A percentile compares a stretch with the other conserved stretches of the same genome.
Conservation (phyloP, 2,113 vertebrate genomes). For the Plecotus auritus region DNA sequence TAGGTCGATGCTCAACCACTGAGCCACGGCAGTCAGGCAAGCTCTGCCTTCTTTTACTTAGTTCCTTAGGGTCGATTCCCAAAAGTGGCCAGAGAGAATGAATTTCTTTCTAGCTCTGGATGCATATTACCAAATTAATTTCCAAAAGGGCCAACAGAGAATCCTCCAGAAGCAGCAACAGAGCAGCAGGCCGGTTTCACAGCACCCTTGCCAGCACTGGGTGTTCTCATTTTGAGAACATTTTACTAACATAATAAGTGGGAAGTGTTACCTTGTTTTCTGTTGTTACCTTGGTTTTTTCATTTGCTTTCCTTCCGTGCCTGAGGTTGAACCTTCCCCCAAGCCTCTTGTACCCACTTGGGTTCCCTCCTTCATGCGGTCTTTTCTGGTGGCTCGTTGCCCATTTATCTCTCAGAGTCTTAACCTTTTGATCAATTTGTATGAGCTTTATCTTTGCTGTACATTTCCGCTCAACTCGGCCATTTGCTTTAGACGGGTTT, state of each 20-base stretch:
- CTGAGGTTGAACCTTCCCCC: not conserved
- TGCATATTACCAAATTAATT: not conserved
- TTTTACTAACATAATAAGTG: not conserved
- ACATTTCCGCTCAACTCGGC: conserved; percentile 38
- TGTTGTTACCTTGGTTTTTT: not conserved
- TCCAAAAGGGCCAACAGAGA: not conserved
- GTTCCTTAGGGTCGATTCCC: not conserved
- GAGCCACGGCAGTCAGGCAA: too few relatives aligned
- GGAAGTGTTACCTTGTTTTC: not conserved
- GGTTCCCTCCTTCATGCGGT: not conserved
- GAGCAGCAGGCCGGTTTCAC: not conserved
- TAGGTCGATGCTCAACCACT: too few relatives aligned
- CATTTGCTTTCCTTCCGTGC: not conserved
- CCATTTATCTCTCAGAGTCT: conserved; percentile 12
- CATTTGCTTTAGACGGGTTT: conserved; percentile 42
- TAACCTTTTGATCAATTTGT: conserved; percentile 43
- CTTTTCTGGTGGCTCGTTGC: not conserved
- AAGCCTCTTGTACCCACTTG: not conserved
- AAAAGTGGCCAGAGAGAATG: not conserved
- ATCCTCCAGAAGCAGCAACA: not conserved
- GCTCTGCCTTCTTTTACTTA: not conserved
- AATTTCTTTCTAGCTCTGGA: not conserved
- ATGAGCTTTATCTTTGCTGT: conserved; percentile 48
- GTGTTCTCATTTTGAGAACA: not conserved
- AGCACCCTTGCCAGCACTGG: not conserved